A percentile compares a stretch with the other conserved stretches of the same genome.
Evolutionary conservation across 2,888 invertebrate genomes (phyloP).

Genomic region (Octonoba sinensis): DNA sequence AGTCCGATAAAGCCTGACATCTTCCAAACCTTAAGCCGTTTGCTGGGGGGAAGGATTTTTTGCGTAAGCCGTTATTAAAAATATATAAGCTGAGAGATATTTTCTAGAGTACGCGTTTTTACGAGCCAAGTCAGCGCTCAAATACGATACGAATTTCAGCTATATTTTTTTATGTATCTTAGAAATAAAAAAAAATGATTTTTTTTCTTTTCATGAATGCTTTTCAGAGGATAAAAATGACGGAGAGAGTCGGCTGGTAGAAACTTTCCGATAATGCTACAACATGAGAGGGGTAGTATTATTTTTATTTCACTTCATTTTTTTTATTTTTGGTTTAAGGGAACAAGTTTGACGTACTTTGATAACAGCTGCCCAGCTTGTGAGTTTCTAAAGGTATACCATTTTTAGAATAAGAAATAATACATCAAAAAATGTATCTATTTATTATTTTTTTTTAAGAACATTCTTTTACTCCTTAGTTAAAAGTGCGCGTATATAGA

Average conservation of each 20-base stretch:
- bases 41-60: constrained; percentile 6
- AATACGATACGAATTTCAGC: constrained; percentile 40
- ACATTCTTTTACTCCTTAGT: no score
- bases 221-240: constrained; percentile 41
- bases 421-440: no score
- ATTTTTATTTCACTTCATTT: constrained; percentile 42
- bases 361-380: no score
- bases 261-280: constrained; percentile 30
- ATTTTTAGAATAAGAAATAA: no score
- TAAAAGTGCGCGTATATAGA: no score
- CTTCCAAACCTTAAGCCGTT: constrained; percentile 24
- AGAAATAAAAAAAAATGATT: constrained; percentile 3
- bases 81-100: constrained; percentile 37
- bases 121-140: constrained; percentile 15
- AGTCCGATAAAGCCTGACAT: constrained; percentile 50
- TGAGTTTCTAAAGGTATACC: no score
- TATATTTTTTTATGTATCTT: constrained; percentile 29
- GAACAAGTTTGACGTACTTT: no score
- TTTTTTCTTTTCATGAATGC: constrained; percentile 9
- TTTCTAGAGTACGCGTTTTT: constrained; percentile 37
- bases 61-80: constrained; percentile 49
- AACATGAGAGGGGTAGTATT: constrained; percentile 5
- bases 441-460: no score
- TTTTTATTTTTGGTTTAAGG: not conserved
- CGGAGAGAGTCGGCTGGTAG: constrained; percentile 23